phyloP scores from a whole-genome alignment of 37 sponge, comb jelly and placozoan genomes.

The Tethya wilhelma region DNA sequence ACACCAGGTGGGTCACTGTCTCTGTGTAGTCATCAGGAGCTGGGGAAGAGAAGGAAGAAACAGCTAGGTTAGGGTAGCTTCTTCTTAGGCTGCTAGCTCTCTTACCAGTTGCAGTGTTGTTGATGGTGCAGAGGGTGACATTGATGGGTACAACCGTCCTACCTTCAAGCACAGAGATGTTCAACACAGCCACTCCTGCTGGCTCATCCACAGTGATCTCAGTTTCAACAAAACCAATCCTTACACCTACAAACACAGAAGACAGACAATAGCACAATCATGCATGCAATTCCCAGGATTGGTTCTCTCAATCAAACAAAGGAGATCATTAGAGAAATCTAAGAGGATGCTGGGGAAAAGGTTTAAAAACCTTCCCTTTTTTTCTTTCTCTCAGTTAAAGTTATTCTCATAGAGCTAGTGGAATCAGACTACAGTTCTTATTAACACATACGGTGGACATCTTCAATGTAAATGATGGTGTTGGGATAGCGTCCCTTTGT shows the following conservation, averaged over 20 bases:
- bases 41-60: neutral
- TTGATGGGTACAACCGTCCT: neutral
- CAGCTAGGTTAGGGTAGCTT: neutral
- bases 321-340: too few relatives aligned
- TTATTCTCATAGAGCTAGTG: neutral
- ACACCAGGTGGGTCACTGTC: neutral
- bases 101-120: constrained; percentile 29
- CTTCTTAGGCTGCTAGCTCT: too few relatives aligned
- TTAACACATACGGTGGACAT: neutral
- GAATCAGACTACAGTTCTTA: neutral
- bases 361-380: neutral
- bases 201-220: constrained; percentile 19
- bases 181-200: constrained; percentile 9
- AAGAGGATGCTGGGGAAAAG: too few relatives aligned
- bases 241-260: constrained; percentile 7
- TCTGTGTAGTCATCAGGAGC: neutral
- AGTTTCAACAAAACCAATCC: constrained; percentile 26
- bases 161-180: constrained; percentile 11
- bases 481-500: neutral
- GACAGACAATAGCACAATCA: too few relatives aligned
- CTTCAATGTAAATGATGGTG: neutral
- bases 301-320: too few relatives aligned
- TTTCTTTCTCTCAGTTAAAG: neutral
- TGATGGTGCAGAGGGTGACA: neutral
- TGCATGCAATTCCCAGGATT: too few relatives aligned